These are phyloP conservation scores for Mesoligia furuncula DNA, from an alignment of 2,888 invertebrate species.

Conservation along the genomic window DNA sequence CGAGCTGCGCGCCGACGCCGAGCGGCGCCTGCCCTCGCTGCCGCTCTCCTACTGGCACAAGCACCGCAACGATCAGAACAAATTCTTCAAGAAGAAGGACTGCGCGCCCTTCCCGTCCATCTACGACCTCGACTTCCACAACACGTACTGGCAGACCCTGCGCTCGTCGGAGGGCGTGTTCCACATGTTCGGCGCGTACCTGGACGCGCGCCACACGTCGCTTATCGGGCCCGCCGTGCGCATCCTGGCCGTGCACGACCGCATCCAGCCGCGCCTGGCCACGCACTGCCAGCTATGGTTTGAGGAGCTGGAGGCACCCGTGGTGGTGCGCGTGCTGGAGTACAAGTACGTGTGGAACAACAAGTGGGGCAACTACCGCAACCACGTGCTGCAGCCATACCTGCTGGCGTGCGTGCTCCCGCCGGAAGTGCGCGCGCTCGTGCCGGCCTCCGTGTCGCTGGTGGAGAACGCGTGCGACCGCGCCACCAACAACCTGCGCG, in stretches of 20 bases:
- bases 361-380: slow-evolving; percentile 98
- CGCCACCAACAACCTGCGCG: slow-evolving; percentile 95
- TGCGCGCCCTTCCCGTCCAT: slow-evolving; percentile 97
- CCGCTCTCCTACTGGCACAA: slow-evolving; percentile 96
- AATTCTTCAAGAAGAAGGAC: slow-evolving; percentile 91
- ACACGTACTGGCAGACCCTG: slow-evolving; percentile 97
- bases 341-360: slow-evolving; percentile 98
- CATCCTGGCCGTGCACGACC: slow-evolving; percentile 96
- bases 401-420: slow-evolving; percentile 97
- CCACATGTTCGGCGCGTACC: slow-evolving; percentile 97
- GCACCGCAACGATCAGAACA: slow-evolving; percentile 94
- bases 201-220: slow-evolving; percentile 95
- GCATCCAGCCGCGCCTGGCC: slow-evolving; percentile 95
- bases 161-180: slow-evolving; percentile 96
- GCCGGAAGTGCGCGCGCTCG: slow-evolving; percentile 92
- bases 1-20: slow-evolving; percentile 94
- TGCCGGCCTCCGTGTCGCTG: slow-evolving; percentile 96
- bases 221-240: slow-evolving; percentile 95
- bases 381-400: slow-evolving; percentile 97
- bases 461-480: slow-evolving; percentile 96
- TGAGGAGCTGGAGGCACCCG: slow-evolving; percentile 95
- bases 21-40: slow-evolving; percentile 94
- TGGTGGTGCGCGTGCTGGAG: slow-evolving; percentile 95
- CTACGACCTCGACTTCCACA: slow-evolving; percentile 97
- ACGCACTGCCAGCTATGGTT: slow-evolving; percentile 98